Conservation (phyloP, 2,113 vertebrate genomes). For the Semnornis frantzii region DNA sequence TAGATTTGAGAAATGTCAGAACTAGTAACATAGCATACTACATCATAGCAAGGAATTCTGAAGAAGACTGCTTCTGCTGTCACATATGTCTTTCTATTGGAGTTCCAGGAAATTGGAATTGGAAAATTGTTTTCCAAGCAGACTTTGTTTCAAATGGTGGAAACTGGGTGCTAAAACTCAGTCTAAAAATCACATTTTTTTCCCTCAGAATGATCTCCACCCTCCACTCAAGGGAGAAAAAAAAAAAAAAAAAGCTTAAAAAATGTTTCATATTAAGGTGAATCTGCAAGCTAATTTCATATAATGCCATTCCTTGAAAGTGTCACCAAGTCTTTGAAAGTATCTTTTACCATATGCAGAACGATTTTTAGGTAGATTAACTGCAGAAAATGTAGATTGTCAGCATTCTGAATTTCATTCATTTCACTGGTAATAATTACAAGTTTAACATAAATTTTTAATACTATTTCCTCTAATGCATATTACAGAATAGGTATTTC, state of each 20-base stretch:
- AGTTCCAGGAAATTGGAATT: not conserved
- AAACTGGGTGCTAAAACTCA: not conserved
- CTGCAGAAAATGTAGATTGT: not conserved
- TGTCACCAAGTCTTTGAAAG: not conserved
- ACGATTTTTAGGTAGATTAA: not conserved
- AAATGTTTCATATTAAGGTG: not conserved
- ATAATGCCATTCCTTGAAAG: not conserved
- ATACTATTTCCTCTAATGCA: not conserved
- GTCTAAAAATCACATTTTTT: not conserved
- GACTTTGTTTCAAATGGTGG: not conserved
- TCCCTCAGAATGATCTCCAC: fast-evolving
- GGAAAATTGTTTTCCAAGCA: not conserved
- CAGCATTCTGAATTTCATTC: not conserved
- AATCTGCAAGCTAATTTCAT: not conserved
- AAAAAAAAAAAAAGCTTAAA: not conserved
- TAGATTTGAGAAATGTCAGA: not conserved
- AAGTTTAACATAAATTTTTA: not conserved
- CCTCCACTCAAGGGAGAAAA: too few species aligned
- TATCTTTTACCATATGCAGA: not conserved
- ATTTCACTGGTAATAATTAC: not conserved
- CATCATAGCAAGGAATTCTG: not conserved
- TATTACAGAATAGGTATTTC: not conserved
- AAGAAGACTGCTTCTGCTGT: not conserved
- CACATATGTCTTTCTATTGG: not conserved
- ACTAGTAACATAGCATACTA: not conserved